Base-by-base conservation (phyloP, 2,113 vertebrate genomes). In the Larimichthys polyactis region DNA sequence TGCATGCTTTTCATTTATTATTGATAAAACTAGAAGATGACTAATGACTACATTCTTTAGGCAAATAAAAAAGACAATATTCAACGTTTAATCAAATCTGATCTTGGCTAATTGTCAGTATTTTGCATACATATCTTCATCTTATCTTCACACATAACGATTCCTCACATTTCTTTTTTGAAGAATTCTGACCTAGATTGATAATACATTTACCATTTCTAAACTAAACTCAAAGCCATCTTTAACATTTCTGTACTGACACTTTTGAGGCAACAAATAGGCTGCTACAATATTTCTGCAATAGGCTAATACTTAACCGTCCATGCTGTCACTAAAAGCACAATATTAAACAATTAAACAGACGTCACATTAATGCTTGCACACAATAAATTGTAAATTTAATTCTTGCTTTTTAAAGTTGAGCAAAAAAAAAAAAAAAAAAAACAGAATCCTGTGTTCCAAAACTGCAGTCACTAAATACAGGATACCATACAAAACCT, bases 401-500 rank as follows among this genome's bases (percentile, higher is more conserved):
- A 93, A 91, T 95, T 88, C 40, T 92, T 90, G 89, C 86, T 82
- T 93, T 90, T 93, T 89, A 89, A 90, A 86, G 65, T 87, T 24
- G 86, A 90, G 86, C 52, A 82, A 88, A 93, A 57, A 92, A 90
- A 92, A 5, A 91, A 29, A 29, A 82, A 88, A 93, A 57, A 92
- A 90, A 92, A 5, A 4, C 81, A 91, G 77, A 91, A 85, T 90
- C 89, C 81, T 89, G 89, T 92, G 86, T 85, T 92, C 82, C 85
- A 91, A 94, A 90, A 93, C 85, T 79, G 90, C 90, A 90, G 83
- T 94, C 95, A 95, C 94, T 92, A 93, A 93, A 94, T 92, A 94
- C 94, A 94, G 87, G 80, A 93, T 91, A 95, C 93, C 89, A 93
- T 95, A 95, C 94, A 95, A 95, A 95, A 94, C 90, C 94, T 95